Evolutionary conservation across 2,888 invertebrate genomes (phyloP).

Genomic region (Crioceris asparagi): DNA sequence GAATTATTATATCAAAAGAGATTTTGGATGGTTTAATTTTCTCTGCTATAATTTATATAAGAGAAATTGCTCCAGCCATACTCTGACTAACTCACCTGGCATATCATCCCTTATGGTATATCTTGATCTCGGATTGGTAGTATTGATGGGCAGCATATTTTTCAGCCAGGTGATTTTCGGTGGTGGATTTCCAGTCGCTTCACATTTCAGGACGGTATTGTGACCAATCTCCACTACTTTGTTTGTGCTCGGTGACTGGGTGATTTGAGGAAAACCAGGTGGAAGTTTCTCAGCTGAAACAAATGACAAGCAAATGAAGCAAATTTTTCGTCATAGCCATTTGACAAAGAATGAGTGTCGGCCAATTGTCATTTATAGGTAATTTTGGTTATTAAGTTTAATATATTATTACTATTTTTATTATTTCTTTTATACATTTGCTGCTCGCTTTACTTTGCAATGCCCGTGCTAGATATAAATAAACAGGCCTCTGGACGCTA

Average conservation of each 20-base stretch:
- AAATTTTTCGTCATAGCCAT: too few species aligned
- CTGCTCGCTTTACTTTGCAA: too few species aligned
- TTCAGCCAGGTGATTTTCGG: constrained; percentile 87
- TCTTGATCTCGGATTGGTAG: constrained; percentile 72
- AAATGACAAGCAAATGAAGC: constrained; percentile 18
- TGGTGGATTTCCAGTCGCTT: constrained; percentile 74
- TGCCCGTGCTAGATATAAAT: too few species aligned
- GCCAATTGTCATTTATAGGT: too few species aligned
- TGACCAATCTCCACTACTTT: constrained; percentile 95
- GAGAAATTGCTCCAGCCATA: neutral
- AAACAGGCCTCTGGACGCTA: too few species aligned
- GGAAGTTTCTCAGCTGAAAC: constrained; percentile 76
- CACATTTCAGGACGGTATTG: constrained; percentile 80
- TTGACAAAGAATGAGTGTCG: too few species aligned
- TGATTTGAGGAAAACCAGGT: constrained; percentile 82
- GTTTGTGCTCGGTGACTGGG: constrained; percentile 77
- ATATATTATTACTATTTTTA: too few species aligned
- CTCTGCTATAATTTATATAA: neutral
- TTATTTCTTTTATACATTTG: too few species aligned
- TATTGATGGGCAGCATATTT: constrained; percentile 82
- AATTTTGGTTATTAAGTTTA: too few species aligned
- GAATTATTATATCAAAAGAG: too few species aligned
- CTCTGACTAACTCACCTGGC: constrained; percentile 47
- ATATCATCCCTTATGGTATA: constrained; percentile 74
- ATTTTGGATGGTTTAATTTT: neutral